Conservation (phyloP, 2,113 vertebrate species). For the Oenanthe oenanthe region DNA sequence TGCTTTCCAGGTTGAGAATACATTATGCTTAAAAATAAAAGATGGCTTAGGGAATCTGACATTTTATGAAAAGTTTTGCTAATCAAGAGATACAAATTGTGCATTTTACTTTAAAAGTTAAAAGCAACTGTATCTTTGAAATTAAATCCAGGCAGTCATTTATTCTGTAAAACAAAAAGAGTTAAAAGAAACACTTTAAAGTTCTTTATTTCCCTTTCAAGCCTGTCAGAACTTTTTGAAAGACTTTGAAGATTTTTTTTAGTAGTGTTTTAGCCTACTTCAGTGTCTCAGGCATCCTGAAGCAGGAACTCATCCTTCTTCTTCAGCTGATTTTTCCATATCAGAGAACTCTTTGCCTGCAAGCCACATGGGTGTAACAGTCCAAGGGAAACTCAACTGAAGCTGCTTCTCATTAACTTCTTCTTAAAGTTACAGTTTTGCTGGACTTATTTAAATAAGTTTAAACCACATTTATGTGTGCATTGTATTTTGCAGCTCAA, state of each 20-base stretch:
- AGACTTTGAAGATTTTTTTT: conserved; percentile 53
- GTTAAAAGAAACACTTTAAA: conserved; percentile 49
- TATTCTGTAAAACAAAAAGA: conserved; percentile 17
- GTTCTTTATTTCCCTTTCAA: conserved; percentile 45
- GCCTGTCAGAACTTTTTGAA: conserved; percentile 38
- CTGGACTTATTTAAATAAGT: neutral
- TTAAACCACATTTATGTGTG: neutral
- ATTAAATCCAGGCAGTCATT: conserved; percentile 29
- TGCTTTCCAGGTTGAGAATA: neutral
- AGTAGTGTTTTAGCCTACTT: conserved; percentile 1
- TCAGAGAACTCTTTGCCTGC: conserved; percentile 48
- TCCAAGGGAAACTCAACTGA: neutral
- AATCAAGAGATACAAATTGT: neutral
- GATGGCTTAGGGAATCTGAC: neutral
- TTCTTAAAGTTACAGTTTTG: neutral
- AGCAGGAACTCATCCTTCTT: conserved; percentile 58
- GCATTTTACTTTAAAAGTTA: neutral
- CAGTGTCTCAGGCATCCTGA: conserved; percentile 38
- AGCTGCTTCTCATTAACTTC: conserved; percentile 56
- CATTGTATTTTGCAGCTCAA: neutral
- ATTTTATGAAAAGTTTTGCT: neutral
- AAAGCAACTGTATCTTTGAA: conserved; percentile 14
- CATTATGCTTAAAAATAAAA: neutral
- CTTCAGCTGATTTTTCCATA: conserved; percentile 40
- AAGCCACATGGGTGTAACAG: conserved; percentile 52